These are phyloP conservation scores for Ylistrum balloti DNA, from an alignment of 1,140 invertebrate species.

Conservation along the genomic window DNA sequence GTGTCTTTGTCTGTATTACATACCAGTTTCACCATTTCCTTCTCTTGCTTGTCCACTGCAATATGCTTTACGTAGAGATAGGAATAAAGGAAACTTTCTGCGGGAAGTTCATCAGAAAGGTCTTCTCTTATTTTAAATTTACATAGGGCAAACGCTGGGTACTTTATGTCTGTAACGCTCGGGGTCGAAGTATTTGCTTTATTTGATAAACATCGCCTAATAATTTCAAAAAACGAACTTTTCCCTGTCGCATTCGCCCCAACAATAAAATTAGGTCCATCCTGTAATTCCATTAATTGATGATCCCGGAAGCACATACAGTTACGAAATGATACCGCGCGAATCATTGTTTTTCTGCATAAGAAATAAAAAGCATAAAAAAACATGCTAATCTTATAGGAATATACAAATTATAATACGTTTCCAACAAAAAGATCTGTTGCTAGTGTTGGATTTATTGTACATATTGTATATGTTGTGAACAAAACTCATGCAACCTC, in stretches of 20 bases:
- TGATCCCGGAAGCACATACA: conserved; percentile 43
- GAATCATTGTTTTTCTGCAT: conserved; percentile 36
- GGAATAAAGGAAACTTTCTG: not conserved
- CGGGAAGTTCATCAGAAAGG: not conserved
- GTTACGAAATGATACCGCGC: conserved; percentile 35
- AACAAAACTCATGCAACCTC: no score
- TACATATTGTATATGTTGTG: no score
- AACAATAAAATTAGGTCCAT: conserved; percentile 50
- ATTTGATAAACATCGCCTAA: conserved; percentile 43
- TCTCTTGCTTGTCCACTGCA: no score
- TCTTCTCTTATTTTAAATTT: conserved; percentile 4
- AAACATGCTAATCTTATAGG: no score
- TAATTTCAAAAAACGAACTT: conserved; percentile 48
- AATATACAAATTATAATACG: no score
- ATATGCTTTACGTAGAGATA: not conserved
- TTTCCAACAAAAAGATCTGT: no score
- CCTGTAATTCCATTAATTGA: conserved; percentile 42
- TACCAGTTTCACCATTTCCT: not conserved
- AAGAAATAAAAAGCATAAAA: not conserved
- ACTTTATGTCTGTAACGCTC: not conserved
- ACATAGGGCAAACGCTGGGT: conserved; percentile 37
- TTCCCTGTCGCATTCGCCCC: conserved; percentile 55
- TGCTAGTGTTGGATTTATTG: no score
- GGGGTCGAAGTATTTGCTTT: conserved; percentile 2
- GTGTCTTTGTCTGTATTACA: not conserved